Percentiles rank a stretch among this genome's conserved stretches.
Conservation (phyloP, 2,113 vertebrate genomes). For the Sinocyclocheilus anophthalmus region DNA sequence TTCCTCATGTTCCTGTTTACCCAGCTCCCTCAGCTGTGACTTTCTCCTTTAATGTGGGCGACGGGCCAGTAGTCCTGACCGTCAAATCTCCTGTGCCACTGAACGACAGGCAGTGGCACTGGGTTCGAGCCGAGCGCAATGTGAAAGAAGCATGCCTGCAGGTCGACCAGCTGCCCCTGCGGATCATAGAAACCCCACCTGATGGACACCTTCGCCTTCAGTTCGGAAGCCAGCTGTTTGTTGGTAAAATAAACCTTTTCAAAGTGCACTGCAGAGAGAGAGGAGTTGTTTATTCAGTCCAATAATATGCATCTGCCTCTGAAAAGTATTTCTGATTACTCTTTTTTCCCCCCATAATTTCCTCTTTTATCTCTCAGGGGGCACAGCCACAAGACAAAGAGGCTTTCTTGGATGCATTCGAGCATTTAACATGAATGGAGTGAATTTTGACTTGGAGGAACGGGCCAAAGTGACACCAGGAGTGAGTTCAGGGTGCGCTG, state of each 20-base stretch:
- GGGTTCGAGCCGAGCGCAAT: conserved; percentile 86
- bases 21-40: conserved; percentile 87
- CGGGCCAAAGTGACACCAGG: conserved; percentile 85
- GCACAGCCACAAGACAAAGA: conserved; percentile 85
- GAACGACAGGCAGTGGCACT: conserved; percentile 98
- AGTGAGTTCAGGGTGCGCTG: conserved; percentile 89
- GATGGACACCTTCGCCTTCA: conserved; percentile 87
- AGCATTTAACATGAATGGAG: conserved; percentile 86
- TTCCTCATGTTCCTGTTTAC: background rate
- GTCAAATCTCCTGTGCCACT: conserved; percentile 84
- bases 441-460: conserved; percentile 88
- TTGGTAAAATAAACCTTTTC: conserved; percentile 79
- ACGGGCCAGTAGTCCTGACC: conserved; percentile 81
- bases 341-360: background rate
- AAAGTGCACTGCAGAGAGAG: background rate
- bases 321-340: background rate
- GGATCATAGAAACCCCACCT: conserved; percentile 78
- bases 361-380: conserved; percentile 74
- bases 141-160: conserved; percentile 90
- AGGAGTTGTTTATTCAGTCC: background rate
- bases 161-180: conserved; percentile 87
- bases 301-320: background rate
- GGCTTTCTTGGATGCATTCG: conserved; percentile 93
- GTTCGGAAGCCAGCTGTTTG: conserved; percentile 91
- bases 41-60: conserved; percentile 91